phyloP scores from a whole-genome alignment of 2,797 vertebrate species.

The Danio tinwini region DNA sequence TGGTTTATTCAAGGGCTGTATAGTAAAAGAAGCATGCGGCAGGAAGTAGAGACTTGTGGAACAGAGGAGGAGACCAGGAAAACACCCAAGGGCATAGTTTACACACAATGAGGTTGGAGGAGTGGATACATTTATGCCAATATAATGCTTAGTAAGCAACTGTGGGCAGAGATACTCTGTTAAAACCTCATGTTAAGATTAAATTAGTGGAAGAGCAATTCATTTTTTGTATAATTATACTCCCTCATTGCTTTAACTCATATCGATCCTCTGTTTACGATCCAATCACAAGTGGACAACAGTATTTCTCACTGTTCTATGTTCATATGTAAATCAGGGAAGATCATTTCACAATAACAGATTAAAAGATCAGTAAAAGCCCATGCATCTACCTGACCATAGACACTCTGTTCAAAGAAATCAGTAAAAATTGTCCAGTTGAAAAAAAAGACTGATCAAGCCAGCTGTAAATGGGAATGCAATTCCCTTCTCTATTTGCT shows the following conservation, averaged over 20 bases:
- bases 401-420: no score
- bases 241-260: neutral
- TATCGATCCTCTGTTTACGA: neutral
- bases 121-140: constrained; percentile 35
- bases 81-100: constrained; percentile 43
- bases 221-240: neutral
- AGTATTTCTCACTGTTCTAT: no score
- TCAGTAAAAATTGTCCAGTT: no score
- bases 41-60: neutral
- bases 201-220: neutral
- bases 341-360: no score
- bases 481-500: no score
- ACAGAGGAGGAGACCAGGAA: constrained; percentile 31
- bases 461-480: no score
- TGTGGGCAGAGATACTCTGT: constrained; percentile 10
- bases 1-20: constrained; percentile 5
- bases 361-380: no score
- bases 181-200: constrained; percentile 1
- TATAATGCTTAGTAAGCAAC: constrained; percentile 30
- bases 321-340: no score
- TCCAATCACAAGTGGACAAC: no score
- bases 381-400: no score
- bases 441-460: no score
- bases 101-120: constrained; percentile 22
- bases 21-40: neutral